Conservation (phyloP, 1,140 invertebrate species). For the Fopius arisanus region DNA sequence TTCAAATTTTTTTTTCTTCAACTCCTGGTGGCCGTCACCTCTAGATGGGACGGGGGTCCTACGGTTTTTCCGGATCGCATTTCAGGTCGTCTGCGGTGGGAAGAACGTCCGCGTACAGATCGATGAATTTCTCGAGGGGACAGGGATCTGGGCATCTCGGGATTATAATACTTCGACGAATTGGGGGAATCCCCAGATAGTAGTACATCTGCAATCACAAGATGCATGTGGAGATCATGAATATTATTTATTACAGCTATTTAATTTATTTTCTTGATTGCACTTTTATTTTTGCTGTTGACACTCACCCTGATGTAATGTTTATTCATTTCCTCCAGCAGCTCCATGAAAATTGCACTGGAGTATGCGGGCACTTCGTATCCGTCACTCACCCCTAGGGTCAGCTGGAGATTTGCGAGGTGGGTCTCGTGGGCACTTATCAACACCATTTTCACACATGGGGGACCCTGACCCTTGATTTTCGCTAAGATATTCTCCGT, state of each 20-base stretch:
- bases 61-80: no score
- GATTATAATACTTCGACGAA: neutral
- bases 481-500: conserved; percentile 58
- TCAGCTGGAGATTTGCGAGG: conserved; percentile 70
- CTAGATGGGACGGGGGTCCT: no score
- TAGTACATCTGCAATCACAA: conserved; percentile 30
- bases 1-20: no score
- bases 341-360: conserved; percentile 58
- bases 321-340: conserved; percentile 36
- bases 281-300: neutral
- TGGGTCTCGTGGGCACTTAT: conserved; percentile 77
- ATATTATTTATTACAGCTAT: no score
- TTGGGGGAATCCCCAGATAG: conserved; percentile 37
- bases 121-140: neutral
- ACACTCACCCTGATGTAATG: conserved; percentile 65
- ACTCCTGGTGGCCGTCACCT: no score
- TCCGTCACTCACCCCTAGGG: conserved; percentile 69
- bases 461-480: conserved; percentile 47
- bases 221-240: conserved; percentile 3
- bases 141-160: neutral
- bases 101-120: neutral
- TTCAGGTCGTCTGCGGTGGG: neutral
- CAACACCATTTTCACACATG: conserved; percentile 64
- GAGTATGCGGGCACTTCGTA: conserved; percentile 67
- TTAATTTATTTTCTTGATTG: no score